Evolutionary conservation across 2,888 invertebrate genomes (phyloP).

Genomic region (Sminthurinus aureus): DNA sequence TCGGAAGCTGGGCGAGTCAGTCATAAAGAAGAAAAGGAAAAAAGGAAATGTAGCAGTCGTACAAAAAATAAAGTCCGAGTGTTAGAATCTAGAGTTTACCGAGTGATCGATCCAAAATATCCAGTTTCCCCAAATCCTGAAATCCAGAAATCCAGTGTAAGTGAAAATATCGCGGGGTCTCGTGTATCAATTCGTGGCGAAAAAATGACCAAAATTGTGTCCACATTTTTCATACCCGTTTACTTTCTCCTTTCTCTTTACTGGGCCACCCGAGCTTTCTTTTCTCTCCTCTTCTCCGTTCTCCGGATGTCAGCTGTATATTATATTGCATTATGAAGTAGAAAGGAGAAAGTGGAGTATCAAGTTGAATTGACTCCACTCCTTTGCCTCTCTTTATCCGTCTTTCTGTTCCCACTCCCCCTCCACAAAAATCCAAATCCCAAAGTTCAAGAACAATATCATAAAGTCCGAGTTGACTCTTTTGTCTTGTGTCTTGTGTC

Average conservation of each 20-base stretch:
- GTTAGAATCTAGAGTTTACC: constrained; percentile 11
- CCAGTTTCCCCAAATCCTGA: not conserved
- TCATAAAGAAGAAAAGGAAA: constrained; percentile 5
- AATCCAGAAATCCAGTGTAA: not conserved
- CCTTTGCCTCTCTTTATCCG: no score
- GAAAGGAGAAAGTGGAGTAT: no score
- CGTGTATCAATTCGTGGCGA: constrained; percentile 38
- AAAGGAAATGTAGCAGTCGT: not conserved
- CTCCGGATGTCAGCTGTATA: no score
- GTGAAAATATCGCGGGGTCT: constrained; percentile 38
- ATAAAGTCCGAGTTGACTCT: no score
- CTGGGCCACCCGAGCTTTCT: constrained; percentile 8
- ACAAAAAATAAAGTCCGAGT: constrained; percentile 18
- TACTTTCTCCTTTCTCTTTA: constrained; percentile 13
- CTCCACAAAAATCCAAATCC: no score
- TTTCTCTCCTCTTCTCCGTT: no score
- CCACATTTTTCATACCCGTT: constrained; percentile 39
- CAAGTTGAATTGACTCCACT: no score
- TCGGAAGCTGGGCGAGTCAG: not conserved
- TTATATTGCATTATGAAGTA: no score
- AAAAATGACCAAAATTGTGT: constrained; percentile 35
- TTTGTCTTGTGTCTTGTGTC: no score
- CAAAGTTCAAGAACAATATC: no score
- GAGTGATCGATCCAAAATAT: constrained; percentile 38
- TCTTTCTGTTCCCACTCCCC: no score